phyloP scores from a whole-genome alignment of 2,113 vertebrate species.

The Dicaeum eximium region DNA sequence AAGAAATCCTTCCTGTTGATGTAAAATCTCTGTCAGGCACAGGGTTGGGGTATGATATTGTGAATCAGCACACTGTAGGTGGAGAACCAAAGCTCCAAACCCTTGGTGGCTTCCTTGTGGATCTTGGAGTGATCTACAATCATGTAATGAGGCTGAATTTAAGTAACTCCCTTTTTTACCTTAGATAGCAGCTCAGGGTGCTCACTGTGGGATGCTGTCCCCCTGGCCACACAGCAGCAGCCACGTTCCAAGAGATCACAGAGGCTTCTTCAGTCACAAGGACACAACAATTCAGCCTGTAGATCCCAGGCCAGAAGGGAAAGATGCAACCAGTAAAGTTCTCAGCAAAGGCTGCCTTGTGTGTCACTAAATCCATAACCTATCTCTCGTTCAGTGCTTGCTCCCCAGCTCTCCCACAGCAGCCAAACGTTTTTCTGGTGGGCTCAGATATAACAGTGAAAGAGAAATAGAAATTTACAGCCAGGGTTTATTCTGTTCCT shows the following conservation, averaged over 20 bases:
- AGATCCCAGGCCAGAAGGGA: background rate
- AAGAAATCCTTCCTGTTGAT: background rate
- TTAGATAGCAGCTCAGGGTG: accelerated
- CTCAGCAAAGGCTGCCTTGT: background rate
- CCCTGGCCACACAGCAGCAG: background rate
- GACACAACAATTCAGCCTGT: background rate
- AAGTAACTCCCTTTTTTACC: background rate
- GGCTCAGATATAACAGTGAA: background rate
- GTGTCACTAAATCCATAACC: background rate
- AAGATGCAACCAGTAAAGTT: background rate
- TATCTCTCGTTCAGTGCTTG: background rate
- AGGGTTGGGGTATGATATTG: background rate
- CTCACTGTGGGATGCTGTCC: background rate
- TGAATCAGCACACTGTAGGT: background rate
- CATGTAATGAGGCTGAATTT: background rate
- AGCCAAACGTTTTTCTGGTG: background rate
- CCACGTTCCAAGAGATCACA: background rate
- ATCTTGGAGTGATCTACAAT: background rate
- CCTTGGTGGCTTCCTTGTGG: background rate
- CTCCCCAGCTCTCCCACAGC: background rate
- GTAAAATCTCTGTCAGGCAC: background rate
- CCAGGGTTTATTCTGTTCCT: background rate
- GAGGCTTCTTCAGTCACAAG: background rate
- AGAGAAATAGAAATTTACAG: background rate
- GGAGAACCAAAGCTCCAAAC: background rate